phyloP scores from a whole-genome alignment of 2,797 vertebrate species.

The Micromesistius poutassou region DNA sequence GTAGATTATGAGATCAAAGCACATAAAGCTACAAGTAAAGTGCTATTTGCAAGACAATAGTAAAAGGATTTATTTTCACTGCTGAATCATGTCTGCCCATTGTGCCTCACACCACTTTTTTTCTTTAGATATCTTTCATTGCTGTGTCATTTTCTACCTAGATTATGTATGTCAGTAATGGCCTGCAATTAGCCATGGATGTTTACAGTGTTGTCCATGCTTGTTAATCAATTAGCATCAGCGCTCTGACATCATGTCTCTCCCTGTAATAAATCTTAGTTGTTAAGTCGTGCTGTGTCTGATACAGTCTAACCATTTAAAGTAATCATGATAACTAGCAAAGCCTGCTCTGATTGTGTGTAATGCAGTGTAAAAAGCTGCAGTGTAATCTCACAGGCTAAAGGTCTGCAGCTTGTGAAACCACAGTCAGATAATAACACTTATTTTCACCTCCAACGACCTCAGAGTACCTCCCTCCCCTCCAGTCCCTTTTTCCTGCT shows the following conservation, averaged over 20 bases:
- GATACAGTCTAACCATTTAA: neutral
- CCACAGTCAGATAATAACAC: neutral
- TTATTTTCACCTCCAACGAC: neutral
- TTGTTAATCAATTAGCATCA: neutral
- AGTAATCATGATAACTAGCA: neutral
- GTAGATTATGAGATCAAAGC: neutral
- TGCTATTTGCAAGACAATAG: neutral
- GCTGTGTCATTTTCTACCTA: neutral
- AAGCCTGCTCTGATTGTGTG: neutral
- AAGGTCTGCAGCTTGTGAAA: neutral
- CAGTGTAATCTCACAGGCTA: neutral
- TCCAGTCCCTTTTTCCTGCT: neutral
- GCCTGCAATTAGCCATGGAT: neutral
- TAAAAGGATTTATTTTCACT: neutral
- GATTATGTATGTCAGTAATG: neutral
- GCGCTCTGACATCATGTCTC: neutral
- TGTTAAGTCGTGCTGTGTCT: neutral
- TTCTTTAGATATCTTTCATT: neutral
- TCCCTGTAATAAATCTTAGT: neutral
- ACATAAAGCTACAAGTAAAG: neutral
- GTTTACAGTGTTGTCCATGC: neutral
- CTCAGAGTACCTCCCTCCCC: neutral
- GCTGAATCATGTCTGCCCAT: neutral
- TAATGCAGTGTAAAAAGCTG: neutral
- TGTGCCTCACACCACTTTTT: neutral